Conservation (phyloP, 2,797 vertebrate genomes). For the Acrossocheilus fasciatus region DNA sequence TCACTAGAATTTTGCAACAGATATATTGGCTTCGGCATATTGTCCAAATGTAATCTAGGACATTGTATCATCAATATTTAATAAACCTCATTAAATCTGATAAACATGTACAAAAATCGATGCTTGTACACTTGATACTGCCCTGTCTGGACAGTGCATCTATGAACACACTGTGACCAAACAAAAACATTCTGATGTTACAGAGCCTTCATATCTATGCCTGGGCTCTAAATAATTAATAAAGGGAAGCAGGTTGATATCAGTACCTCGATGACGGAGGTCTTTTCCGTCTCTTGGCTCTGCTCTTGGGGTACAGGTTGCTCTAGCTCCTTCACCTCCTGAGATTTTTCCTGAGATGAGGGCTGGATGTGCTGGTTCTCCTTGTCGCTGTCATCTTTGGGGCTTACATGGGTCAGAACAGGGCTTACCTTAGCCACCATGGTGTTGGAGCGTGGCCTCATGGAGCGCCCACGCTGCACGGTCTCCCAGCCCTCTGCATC, state of each 20-base stretch:
- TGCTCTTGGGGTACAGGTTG: conserved; percentile 60
- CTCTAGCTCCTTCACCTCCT: conserved; percentile 60
- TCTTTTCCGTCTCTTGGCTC: conserved; percentile 66
- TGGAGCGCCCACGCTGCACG: conserved; percentile 93
- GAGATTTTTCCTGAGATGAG: conserved; percentile 63
- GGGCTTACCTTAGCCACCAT: conserved; percentile 77
- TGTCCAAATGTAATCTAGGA: conserved; percentile 59
- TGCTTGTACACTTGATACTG: conserved; percentile 75
- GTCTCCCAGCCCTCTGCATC: conserved; percentile 98
- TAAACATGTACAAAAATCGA: conserved; percentile 72
- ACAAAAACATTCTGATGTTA: conserved; percentile 74
- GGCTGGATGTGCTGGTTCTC: conserved; percentile 75
- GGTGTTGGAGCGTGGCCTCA: conserved; percentile 81
- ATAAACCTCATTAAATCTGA: conserved; percentile 71
- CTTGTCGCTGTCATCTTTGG: conserved; percentile 85
- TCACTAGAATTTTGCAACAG: conserved; percentile 47
- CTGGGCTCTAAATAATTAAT: conserved; percentile 75
- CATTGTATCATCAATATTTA: conserved; percentile 69
- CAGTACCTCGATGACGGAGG: conserved; percentile 77
- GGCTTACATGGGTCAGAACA: conserved; percentile 69
- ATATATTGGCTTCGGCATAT: background rate
- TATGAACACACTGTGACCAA: conserved; percentile 76
- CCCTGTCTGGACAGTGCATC: conserved; percentile 72
- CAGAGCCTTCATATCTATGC: conserved; percentile 59
- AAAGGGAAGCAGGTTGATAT: conserved; percentile 65